Evolutionary conservation across 1,140 invertebrate genomes (phyloP).

Genomic region (Procambarus clarkii): DNA sequence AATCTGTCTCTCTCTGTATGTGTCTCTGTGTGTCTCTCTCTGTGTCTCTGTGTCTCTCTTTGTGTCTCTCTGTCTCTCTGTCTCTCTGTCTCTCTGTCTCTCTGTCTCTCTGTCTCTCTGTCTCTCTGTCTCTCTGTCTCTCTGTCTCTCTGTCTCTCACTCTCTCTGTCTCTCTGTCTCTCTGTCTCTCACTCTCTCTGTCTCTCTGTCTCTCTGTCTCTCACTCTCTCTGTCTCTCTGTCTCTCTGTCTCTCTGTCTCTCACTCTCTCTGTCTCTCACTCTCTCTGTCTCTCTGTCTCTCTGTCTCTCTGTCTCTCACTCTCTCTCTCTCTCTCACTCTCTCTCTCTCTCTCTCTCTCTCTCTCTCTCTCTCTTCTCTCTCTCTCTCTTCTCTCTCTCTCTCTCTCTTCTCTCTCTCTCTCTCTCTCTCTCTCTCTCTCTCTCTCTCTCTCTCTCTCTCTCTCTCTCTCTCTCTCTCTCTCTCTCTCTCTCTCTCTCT

Average conservation of each 20-base stretch:
- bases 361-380: neutral
- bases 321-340: neutral
- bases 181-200: no score
- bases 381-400: neutral
- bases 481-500: neutral
- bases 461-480: neutral
- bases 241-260: neutral
- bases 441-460: neutral
- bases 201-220: no score
- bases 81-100: neutral
- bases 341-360: neutral
- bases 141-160: neutral
- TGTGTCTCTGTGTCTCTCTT: no score
- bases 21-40: no score
- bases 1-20: no score
- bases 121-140: neutral
- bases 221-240: no score
- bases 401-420: slow-evolving; percentile 4
- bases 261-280: neutral
- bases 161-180: neutral
- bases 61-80: neutral
- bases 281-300: neutral
- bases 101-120: neutral
- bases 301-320: no score
- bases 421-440: neutral